Percentiles rank a stretch among this genome's conserved stretches.
Conservation (phyloP, 1,140 invertebrate species). For the Drosophila melanica region DNA sequence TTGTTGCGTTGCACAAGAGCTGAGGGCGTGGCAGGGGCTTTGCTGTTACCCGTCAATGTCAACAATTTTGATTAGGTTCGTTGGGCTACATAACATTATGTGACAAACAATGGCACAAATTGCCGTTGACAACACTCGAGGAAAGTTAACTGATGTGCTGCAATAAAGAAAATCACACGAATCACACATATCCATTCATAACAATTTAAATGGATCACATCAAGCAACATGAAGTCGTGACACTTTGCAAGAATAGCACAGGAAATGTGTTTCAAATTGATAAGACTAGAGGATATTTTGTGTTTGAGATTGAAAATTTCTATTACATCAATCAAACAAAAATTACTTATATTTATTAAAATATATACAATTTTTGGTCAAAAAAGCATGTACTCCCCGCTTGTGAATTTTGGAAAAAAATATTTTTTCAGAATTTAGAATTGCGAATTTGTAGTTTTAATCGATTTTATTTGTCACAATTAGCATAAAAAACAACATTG, state of each 20-base stretch:
- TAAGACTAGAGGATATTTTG: not conserved
- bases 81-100: conserved; percentile 15
- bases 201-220: conserved; percentile 28
- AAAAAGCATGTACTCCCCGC: no score
- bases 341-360: no score
- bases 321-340: no score
- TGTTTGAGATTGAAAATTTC: no score
- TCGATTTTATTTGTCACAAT: no score
- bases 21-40: conserved; percentile 31
- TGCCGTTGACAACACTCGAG: conserved; percentile 12
- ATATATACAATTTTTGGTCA: no score
- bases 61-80: conserved; percentile 45
- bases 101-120: conserved; percentile 29
- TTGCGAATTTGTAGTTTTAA: no score
- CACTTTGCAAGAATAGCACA: not conserved
- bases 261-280: conserved; percentile 9
- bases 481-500: no score
- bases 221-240: not conserved
- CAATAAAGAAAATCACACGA: conserved; percentile 5
- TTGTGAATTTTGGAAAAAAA: no score
- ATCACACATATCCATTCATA: conserved; percentile 34
- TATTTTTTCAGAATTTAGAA: no score
- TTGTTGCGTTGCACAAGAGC: not conserved
- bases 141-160: conserved; percentile 8
- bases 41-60: conserved; percentile 11